phyloP scores from a whole-genome alignment of 1,140 invertebrate genomes.

The Saccostrea echinata region DNA sequence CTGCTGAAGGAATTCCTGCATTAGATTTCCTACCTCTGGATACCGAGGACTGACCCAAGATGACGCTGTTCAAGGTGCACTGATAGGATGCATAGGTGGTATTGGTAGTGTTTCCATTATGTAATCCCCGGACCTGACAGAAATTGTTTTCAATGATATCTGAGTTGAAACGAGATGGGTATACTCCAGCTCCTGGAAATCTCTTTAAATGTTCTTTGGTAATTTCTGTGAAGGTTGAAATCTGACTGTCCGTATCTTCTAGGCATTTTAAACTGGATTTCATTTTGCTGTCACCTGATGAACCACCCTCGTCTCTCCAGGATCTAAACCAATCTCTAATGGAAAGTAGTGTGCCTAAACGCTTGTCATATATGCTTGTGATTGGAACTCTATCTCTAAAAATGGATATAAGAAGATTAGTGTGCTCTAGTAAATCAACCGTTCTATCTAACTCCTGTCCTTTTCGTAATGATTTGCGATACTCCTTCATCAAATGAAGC shows the following conservation, averaged over 20 bases:
- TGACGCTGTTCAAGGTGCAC: conserved; percentile 42
- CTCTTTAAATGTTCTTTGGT: conserved; percentile 1
- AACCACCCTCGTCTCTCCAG: conserved; percentile 26
- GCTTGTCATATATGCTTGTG: not conserved
- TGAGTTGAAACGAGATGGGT: conserved; percentile 39
- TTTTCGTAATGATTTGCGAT: not conserved
- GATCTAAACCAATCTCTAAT: conserved; percentile 8
- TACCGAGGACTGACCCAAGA: conserved; percentile 36
- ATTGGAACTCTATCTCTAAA: conserved; percentile 46
- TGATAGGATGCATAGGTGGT: conserved; percentile 34
- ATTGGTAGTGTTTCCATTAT: conserved; percentile 54
- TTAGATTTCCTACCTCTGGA: conserved; percentile 42
- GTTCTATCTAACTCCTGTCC: not conserved
- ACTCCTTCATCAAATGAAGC: conserved; percentile 44
- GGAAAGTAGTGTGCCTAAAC: not conserved
- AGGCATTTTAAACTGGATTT: conserved; percentile 38
- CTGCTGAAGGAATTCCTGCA: conserved; percentile 40
- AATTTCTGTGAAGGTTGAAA: conserved; percentile 40
- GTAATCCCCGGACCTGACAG: conserved; percentile 48
- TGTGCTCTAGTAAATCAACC: conserved; percentile 36
- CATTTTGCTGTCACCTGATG: conserved; percentile 40
- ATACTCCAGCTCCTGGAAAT: conserved; percentile 39
- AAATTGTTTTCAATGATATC: conserved; percentile 52
- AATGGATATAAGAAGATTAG: conserved; percentile 41
- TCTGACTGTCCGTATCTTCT: conserved; percentile 41